Evolutionary conservation across 1,140 invertebrate species (phyloP).

Genomic region (Anthonomus grandis): DNA sequence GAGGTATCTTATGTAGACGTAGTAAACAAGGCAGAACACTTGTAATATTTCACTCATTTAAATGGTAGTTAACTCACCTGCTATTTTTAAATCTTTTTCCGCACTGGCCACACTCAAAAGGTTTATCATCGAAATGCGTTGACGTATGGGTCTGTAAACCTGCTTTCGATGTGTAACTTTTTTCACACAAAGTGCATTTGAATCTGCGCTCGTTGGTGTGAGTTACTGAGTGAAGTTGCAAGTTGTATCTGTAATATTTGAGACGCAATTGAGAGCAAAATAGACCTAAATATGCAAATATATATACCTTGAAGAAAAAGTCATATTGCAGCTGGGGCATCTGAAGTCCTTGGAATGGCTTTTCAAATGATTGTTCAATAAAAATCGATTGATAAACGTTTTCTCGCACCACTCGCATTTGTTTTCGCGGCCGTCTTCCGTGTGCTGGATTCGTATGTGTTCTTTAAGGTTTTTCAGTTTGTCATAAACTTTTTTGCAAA

Average conservation of each 20-base stretch:
- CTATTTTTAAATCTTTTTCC: constrained; percentile 37
- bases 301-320: constrained; percentile 36
- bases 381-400: constrained; percentile 34
- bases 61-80: constrained; percentile 5
- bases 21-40: too few relatives aligned
- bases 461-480: constrained; percentile 38
- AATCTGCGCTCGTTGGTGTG: constrained; percentile 36
- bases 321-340: constrained; percentile 33
- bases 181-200: constrained; percentile 35
- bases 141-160: constrained; percentile 35
- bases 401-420: constrained; percentile 38
- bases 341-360: constrained; percentile 38
- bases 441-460: constrained; percentile 39
- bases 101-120: constrained; percentile 35
- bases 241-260: constrained; percentile 30
- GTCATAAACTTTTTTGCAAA: constrained; percentile 35
- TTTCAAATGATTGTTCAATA: constrained; percentile 36
- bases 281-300: background rate
- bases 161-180: constrained; percentile 33
- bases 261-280: background rate
- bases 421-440: constrained; percentile 32
- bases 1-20: too few relatives aligned
- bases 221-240: constrained; percentile 35
- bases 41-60: background rate
- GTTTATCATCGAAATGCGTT: constrained; percentile 31